Percentiles rank a stretch among this genome's conserved stretches.
phyloP scores from a whole-genome alignment of 2,888 invertebrate species.

The Drosophila parthenogenetica region DNA sequence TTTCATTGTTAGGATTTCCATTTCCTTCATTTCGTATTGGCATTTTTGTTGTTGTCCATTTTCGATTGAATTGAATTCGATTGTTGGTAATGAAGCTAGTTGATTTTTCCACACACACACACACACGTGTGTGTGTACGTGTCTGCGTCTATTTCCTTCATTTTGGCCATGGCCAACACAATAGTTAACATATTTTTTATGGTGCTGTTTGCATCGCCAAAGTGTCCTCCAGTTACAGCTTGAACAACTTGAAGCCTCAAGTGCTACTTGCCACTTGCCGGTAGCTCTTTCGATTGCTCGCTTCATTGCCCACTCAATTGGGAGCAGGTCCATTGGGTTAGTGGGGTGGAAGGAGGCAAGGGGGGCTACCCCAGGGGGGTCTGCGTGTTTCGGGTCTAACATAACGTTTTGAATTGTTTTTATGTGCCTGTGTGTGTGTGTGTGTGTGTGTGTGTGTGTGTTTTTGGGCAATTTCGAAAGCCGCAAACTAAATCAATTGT shows the following conservation, averaged over 20 bases:
- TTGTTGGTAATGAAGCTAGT: constrained; percentile 52
- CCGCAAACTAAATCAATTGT: constrained; percentile 17
- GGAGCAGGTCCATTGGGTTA: not conserved
- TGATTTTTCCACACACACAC: constrained; percentile 6
- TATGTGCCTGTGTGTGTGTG: constrained; percentile 3
- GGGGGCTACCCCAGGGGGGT: not conserved
- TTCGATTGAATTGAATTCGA: constrained; percentile 25
- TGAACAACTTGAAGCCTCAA: constrained; percentile 36
- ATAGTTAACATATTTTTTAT: constrained; percentile 73
- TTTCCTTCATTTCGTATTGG: constrained; percentile 29
- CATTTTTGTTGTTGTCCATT: constrained; percentile 13
- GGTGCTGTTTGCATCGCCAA: constrained; percentile 60
- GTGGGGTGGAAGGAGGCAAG: too few species aligned
- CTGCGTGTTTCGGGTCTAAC: constrained; percentile 3
- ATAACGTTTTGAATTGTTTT: constrained; percentile 14
- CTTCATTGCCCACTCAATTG: constrained; percentile 48
- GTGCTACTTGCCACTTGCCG: constrained; percentile 36
- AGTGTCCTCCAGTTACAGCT: constrained; percentile 46
- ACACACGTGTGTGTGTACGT: not conserved
- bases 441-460: constrained; percentile 1
- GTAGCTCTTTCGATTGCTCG: constrained; percentile 38
- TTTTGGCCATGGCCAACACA: constrained; percentile 37
- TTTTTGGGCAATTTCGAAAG: constrained; percentile 1
- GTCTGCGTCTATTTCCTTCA: not conserved
- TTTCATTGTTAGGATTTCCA: constrained; percentile 47